phyloP scores from a whole-genome alignment of 2,888 invertebrate genomes.

The Amblyteles armatorius region DNA sequence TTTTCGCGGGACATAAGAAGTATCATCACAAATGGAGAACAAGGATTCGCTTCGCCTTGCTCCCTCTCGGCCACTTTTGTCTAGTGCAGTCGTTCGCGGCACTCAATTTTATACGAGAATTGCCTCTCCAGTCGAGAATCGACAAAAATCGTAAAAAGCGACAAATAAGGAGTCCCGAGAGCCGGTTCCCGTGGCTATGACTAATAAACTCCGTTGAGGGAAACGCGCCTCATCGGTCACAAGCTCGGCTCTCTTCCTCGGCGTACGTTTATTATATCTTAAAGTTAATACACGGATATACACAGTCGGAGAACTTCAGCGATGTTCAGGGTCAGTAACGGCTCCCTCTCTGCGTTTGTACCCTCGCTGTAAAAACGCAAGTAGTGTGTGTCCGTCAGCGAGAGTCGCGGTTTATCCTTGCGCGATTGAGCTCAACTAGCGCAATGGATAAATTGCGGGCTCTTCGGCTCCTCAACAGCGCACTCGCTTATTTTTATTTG shows the following conservation, averaged over 20 bases:
- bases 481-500: slow-evolving; percentile 62
- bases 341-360: slow-evolving; percentile 1
- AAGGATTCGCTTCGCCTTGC: too few species aligned
- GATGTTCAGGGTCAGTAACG: slow-evolving; percentile 49
- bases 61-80: too few species aligned
- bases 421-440: slow-evolving; percentile 78
- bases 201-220: slow-evolving; percentile 46
- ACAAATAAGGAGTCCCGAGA: slow-evolving; percentile 48
- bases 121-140: neutral
- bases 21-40: too few species aligned
- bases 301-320: slow-evolving; percentile 11
- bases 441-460: slow-evolving; percentile 80
- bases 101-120: slow-evolving; percentile 22
- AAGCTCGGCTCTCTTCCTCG: slow-evolving; percentile 4
- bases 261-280: slow-evolving; percentile 18
- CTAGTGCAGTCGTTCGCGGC: neutral
- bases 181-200: slow-evolving; percentile 36
- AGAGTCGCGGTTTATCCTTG: slow-evolving; percentile 62
- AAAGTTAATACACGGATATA: neutral
- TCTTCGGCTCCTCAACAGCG: slow-evolving; percentile 53
- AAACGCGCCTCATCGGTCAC: slow-evolving; percentile 18
- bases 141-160: slow-evolving; percentile 11
- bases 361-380: slow-evolving; percentile 6
- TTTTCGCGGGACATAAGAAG: too few species aligned
- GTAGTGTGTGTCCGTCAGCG: slow-evolving; percentile 44